A percentile compares a stretch with the other conserved stretches of the same genome.
phyloP scores from a whole-genome alignment of 1,140 invertebrate genomes.

The Caenorhabditis latens region DNA sequence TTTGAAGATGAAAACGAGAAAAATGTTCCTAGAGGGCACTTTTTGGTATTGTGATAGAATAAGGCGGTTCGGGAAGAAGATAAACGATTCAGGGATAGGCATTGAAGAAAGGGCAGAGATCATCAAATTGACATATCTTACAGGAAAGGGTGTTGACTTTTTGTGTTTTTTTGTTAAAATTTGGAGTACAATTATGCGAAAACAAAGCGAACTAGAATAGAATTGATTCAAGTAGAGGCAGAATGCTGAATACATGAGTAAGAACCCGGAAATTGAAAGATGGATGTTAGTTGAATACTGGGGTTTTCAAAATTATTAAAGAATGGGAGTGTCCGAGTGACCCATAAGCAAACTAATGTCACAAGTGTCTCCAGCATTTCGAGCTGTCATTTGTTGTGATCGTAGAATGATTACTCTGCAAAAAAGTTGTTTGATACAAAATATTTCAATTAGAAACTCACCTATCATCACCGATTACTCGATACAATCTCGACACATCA shows the following conservation, averaged over 20 bases:
- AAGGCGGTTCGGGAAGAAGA: not conserved
- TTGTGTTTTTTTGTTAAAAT: not conserved
- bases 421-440: not conserved
- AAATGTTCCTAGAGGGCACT: not conserved
- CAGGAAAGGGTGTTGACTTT: conserved; percentile 8
- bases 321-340: conserved; percentile 1
- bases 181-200: conserved; percentile 1
- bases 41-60: conserved; percentile 1
- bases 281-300: conserved; percentile 30
- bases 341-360: conserved; percentile 41
- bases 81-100: not conserved
- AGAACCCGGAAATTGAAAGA: conserved; percentile 13
- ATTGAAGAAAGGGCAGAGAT: conserved; percentile 4
- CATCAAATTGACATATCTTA: conserved; percentile 5
- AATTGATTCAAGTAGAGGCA: not conserved
- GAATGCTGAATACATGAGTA: conserved; percentile 27
- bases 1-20: not conserved
- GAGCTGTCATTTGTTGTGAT: conserved; percentile 11
- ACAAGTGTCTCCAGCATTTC: conserved; percentile 13
- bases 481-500: conserved; percentile 61
- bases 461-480: conserved; percentile 65
- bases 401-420: conserved; percentile 32
- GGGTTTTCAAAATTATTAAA: not conserved
- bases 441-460: not conserved
- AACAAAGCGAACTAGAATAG: conserved; percentile 2